phyloP scores from a whole-genome alignment of 2,113 vertebrate species.

The Myiozetetes cayanensis region DNA sequence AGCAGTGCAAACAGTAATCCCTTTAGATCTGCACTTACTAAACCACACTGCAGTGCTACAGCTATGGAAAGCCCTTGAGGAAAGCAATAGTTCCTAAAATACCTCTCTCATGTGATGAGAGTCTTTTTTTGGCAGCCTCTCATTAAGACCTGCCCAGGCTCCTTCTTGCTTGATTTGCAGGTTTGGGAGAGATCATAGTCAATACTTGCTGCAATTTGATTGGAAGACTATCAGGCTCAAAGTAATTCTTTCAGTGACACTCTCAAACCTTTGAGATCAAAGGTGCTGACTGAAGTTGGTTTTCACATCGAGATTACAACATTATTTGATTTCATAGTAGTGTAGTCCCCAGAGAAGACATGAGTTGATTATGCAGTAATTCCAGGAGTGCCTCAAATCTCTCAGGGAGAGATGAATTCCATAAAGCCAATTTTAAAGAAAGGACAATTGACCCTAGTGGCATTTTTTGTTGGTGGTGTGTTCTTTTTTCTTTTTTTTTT shows the following conservation, averaged over 20 bases:
- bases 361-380: slow-evolving; percentile 35
- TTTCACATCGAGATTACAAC: slow-evolving; percentile 34
- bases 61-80: not conserved
- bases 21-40: not conserved
- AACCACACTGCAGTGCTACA: not conserved
- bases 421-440: slow-evolving; percentile 41
- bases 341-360: slow-evolving; percentile 26
- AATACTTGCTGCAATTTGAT: not conserved
- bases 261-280: slow-evolving; percentile 27
- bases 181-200: not conserved
- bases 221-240: not conserved
- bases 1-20: not conserved
- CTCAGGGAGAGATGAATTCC: not conserved
- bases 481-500: not conserved
- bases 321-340: slow-evolving; percentile 41
- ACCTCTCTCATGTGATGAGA: not conserved
- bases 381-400: slow-evolving; percentile 25
- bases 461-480: not conserved
- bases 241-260: slow-evolving; percentile 6
- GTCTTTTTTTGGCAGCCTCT: not conserved
- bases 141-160: not conserved
- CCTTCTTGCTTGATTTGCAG: slow-evolving; percentile 5
- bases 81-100: slow-evolving; percentile 10
- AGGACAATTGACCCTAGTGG: not conserved
- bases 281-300: slow-evolving; percentile 44